phyloP scores from a whole-genome alignment of 2,797 vertebrate genomes.

The Netta rufina region DNA sequence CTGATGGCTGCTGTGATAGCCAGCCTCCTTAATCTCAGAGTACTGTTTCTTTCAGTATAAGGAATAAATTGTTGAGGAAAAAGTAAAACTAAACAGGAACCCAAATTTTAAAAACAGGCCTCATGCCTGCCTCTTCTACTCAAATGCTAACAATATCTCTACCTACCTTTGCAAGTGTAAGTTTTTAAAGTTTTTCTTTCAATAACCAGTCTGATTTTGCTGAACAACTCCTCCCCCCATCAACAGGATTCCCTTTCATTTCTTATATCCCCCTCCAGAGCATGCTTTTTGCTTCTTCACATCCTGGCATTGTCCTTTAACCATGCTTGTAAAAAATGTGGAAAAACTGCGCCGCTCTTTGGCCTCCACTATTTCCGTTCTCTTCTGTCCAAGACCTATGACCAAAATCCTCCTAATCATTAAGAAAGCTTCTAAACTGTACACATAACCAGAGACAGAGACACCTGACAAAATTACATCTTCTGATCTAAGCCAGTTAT shows the following conservation, averaged over 20 bases:
- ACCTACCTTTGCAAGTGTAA: neutral
- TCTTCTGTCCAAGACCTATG: neutral
- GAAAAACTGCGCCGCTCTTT: conserved; percentile 14
- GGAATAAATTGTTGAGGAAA: neutral
- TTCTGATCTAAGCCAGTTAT: neutral
- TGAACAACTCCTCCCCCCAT: neutral
- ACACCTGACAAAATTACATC: neutral
- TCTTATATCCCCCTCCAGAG: neutral
- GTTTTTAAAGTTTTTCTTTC: neutral
- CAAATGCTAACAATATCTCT: neutral
- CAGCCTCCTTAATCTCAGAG: neutral
- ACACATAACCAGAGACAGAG: neutral
- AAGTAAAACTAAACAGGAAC: neutral
- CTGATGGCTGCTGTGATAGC: neutral
- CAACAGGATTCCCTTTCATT: neutral
- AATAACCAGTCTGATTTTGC: neutral
- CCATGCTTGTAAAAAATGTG: neutral
- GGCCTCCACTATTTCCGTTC: neutral
- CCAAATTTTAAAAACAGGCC: neutral
- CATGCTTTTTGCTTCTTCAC: neutral
- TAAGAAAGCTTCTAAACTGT: neutral
- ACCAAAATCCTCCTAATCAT: neutral
- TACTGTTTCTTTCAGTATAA: neutral
- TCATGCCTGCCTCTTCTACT: neutral
- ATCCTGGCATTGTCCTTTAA: neutral